Percentiles rank a stretch among this genome's conserved stretches.
Evolutionary conservation across 2,113 vertebrate species (phyloP).

Genomic region (Deroptyus accipitrinus): DNA sequence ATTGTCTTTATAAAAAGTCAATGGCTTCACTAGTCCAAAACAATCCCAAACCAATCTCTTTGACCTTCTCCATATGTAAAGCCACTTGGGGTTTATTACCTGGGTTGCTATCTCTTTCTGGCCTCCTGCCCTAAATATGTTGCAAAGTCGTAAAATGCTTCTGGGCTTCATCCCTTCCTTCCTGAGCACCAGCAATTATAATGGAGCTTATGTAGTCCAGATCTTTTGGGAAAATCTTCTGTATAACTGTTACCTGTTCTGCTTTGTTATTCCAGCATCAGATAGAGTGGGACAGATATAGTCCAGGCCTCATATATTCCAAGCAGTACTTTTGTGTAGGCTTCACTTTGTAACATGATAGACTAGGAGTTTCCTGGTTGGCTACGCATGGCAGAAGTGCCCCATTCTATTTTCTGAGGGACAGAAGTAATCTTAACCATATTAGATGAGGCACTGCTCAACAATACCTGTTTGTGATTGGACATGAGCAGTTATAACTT

Average conservation of each 20-base stretch:
- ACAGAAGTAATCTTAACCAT: neutral
- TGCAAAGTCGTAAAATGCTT: neutral
- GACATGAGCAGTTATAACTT: neutral
- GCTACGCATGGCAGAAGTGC: neutral
- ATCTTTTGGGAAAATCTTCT: neutral
- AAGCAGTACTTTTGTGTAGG: neutral
- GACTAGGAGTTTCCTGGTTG: neutral
- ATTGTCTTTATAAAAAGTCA: neutral
- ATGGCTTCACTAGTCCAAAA: neutral
- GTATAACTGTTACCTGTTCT: neutral
- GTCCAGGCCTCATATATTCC: neutral
- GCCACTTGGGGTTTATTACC: neutral
- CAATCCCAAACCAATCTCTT: neutral
- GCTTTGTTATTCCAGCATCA: neutral
- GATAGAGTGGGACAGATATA: neutral
- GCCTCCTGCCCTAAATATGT: neutral
- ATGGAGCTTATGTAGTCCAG: neutral
- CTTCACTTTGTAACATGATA: neutral
- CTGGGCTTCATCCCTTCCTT: neutral
- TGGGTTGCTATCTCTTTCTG: neutral
- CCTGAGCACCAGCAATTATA: neutral
- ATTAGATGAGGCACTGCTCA: neutral
- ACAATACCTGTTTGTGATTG: neutral
- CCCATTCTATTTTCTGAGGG: too few species aligned
- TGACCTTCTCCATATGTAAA: neutral